These are phyloP conservation scores for Podilymbus podiceps DNA, from an alignment of 2,113 vertebrate genomes.

Conservation along the genomic window DNA sequence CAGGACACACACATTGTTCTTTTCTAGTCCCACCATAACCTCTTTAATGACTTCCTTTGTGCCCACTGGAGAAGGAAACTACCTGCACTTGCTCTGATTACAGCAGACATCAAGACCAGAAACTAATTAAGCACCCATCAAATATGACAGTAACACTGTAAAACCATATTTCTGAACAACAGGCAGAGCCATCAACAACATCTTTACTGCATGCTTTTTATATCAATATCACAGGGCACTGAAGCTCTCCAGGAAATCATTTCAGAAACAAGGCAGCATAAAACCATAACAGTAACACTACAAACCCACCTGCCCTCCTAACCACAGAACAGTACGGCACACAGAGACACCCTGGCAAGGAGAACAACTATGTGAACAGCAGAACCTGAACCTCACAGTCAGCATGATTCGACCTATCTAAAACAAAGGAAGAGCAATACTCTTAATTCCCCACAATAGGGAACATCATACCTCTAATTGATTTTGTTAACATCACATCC, in stretches of 20 bases:
- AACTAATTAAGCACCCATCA: not conserved
- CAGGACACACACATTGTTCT: not conserved
- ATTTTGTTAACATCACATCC: not conserved
- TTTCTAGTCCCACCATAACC: not conserved
- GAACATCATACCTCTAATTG: not conserved
- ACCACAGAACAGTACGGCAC: not conserved
- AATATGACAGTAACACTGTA: not conserved
- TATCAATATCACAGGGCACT: not conserved
- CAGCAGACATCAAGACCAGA: not conserved
- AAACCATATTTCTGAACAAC: not conserved
- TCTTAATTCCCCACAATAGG: not conserved
- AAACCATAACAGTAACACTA: not conserved
- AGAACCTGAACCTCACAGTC: not conserved
- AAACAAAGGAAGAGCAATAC: not conserved
- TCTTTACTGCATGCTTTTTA: not conserved
- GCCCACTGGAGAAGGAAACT: not conserved
- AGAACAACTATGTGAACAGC: not conserved
- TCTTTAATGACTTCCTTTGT: not conserved
- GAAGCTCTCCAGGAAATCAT: not conserved
- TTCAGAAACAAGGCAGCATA: not conserved
- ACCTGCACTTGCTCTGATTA: not conserved
- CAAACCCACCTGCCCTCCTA: not conserved
- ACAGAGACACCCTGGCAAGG: not conserved
- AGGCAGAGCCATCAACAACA: constrained; percentile 4
- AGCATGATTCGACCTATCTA: not conserved